Base-by-base conservation (phyloP, 1,140 invertebrate genomes). In the Battus philenor region DNA sequence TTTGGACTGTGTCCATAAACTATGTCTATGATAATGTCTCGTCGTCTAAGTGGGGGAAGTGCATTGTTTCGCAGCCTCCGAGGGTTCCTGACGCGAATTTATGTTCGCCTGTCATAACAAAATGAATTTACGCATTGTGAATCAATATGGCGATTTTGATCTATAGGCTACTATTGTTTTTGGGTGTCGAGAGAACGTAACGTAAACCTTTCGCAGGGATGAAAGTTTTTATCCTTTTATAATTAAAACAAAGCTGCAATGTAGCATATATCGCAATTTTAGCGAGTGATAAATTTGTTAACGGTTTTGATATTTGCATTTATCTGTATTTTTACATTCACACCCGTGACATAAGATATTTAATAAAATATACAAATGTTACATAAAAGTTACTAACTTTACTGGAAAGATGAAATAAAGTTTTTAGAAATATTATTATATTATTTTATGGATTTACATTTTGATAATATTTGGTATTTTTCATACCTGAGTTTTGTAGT, bases 71-170 rank as follows among this genome's bases (percentile, higher is more conserved):
- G 68, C 78, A 85, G 78, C 73, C 70, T 85, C 81, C 70, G 51
- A 73, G 72, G 29, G 68, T 63, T 78, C 76, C 75, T 68, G 75
- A 59, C 45, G 69, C 54, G 69, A 85, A 79, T 85, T 82, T 85
- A 81, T 78, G 73, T 71, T 71, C 59, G 68, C 76, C 75, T 85
- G 81, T 85, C 81, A 85, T 76, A 85, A 85, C 78, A 85, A 61
- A 79, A 81, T 79, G 68, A 78, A 77, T 79, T 82, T 76, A 85
- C 75, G 81, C 81, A 72, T 82, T 82, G 78, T 82, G 78, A 79
- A 76, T 81, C 78, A 78, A 85, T 84, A 81, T 50, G 77, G 58
- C 60, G 70, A 78, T 80, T 77, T 9, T 73, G 63, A 79, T 81
- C 72, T 72, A 68, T 68, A 68, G 59, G 46, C 59, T 36, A 26